Conservation (phyloP, 2,113 vertebrate species). For the Grallaria varia region DNA sequence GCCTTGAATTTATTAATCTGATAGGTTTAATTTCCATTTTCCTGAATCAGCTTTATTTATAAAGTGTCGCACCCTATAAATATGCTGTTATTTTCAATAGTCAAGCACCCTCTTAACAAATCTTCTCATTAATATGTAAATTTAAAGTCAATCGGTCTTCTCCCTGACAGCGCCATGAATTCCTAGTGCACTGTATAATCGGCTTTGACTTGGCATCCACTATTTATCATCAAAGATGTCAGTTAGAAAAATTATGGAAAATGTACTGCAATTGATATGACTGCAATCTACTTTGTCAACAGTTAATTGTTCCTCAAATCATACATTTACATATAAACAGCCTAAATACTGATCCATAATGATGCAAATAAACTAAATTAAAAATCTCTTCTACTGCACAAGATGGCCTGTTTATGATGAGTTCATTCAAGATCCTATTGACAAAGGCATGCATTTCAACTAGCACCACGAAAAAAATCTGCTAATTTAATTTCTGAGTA, state of each 20-base stretch:
- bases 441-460: slow-evolving; percentile 60
- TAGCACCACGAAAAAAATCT: slow-evolving; percentile 29
- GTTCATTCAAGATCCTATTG: slow-evolving; percentile 74
- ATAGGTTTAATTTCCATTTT: slow-evolving; percentile 99
- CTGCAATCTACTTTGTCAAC: slow-evolving; percentile 85
- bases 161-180: slow-evolving; percentile 90
- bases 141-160: slow-evolving; percentile 99
- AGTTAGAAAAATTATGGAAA: slow-evolving; percentile 87
- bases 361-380: slow-evolving; percentile 84
- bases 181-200: slow-evolving; percentile 95
- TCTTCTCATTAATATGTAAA: slow-evolving; percentile 99
- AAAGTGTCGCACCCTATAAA: slow-evolving; percentile 99
- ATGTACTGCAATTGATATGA: slow-evolving; percentile 82
- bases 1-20: slow-evolving; percentile 98
- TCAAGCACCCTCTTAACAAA: slow-evolving; percentile 98
- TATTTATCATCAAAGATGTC: slow-evolving; percentile 91
- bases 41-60: slow-evolving; percentile 99
- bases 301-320: slow-evolving; percentile 88
- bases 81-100: slow-evolving; percentile 95
- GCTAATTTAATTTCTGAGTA: slow-evolving; percentile 65
- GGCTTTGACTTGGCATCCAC: slow-evolving; percentile 93
- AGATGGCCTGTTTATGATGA: slow-evolving; percentile 72
- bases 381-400: slow-evolving; percentile 76
- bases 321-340: slow-evolving; percentile 87
- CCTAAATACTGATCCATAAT: slow-evolving; percentile 84